phyloP scores from a whole-genome alignment of 2,888 invertebrate genomes.

The Empis livida region DNA sequence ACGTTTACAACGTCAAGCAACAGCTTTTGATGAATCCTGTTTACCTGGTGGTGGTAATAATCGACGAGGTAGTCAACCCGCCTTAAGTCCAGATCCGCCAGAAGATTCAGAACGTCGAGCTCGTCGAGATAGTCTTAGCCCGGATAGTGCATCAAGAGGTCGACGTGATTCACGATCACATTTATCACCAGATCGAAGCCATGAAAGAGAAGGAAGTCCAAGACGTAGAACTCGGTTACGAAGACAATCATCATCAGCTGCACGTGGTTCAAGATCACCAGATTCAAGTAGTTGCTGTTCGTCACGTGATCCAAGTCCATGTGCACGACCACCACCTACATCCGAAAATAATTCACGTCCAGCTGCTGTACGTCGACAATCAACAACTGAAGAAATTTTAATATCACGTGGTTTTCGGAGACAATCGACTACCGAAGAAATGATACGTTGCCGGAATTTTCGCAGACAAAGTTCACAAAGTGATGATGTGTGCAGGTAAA shows the following conservation, averaged over 20 bases:
- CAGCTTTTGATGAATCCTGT: constrained; percentile 75
- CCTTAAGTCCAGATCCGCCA: constrained; percentile 65
- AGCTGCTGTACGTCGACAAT: constrained; percentile 69
- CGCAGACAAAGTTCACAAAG: constrained; percentile 83
- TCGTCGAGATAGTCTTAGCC: constrained; percentile 75
- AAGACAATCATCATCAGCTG: constrained; percentile 69
- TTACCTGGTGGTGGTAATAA: constrained; percentile 51
- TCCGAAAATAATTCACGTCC: constrained; percentile 49
- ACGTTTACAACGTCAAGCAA: constrained; percentile 71
- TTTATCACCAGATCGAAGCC: constrained; percentile 65
- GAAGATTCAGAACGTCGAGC: constrained; percentile 58
- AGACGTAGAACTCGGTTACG: constrained; percentile 56
- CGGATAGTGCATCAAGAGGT: constrained; percentile 70
- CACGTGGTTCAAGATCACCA: constrained; percentile 47
- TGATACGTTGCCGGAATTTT: constrained; percentile 83
- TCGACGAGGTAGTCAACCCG: constrained; percentile 69
- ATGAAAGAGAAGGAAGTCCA: constrained; percentile 70
- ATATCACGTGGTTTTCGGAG: constrained; percentile 81
- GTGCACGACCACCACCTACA: constrained; percentile 43
- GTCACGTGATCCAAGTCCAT: constrained; percentile 68
- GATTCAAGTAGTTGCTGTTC: constrained; percentile 70
- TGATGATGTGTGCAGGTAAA: constrained; percentile 61
- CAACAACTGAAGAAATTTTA: constrained; percentile 82
- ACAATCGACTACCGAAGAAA: constrained; percentile 85
- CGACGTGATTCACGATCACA: constrained; percentile 65